Conservation (phyloP, 2,113 vertebrate genomes). For the Seriola aureovittata region DNA sequence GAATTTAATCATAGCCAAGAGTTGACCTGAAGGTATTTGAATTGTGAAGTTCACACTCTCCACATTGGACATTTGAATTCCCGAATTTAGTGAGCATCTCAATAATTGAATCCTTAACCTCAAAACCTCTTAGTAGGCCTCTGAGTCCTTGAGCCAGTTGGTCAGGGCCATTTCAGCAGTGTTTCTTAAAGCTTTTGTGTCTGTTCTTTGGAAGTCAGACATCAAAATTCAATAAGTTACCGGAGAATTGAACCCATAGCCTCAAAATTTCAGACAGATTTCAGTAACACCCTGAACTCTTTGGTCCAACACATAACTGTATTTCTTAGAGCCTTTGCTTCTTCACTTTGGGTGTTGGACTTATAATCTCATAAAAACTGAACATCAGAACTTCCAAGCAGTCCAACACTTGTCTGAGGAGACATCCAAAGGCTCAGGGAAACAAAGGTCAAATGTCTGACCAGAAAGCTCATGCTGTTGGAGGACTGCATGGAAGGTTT, state of each 20-base stretch:
- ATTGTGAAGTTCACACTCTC: too few species aligned
- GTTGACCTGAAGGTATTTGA: neutral
- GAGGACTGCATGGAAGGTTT: too few species aligned
- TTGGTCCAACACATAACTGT: neutral
- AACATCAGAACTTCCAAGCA: neutral
- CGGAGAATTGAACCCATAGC: too few species aligned
- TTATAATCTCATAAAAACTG: neutral
- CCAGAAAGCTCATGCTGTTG: too few species aligned
- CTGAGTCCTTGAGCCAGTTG: neutral
- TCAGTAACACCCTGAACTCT: neutral
- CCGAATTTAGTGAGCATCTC: neutral
- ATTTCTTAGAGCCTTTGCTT: neutral
- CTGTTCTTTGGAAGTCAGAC: too few species aligned
- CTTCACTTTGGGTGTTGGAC: neutral
- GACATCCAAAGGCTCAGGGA: neutral
- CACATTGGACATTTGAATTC: too few species aligned
- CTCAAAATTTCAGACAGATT: too few species aligned
- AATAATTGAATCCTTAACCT: neutral
- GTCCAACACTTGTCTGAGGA: neutral
- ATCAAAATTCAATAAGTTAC: too few species aligned
- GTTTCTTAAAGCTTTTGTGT: too few species aligned
- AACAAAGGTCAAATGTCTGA: neutral
- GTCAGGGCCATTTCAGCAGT: too few species aligned
- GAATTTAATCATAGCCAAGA: neutral
- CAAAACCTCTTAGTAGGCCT: neutral